Percentiles rank a stretch among this genome's conserved stretches.
phyloP scores from a whole-genome alignment of 92 coral and sea anemone genomes.

The Actinostola sp. region DNA sequence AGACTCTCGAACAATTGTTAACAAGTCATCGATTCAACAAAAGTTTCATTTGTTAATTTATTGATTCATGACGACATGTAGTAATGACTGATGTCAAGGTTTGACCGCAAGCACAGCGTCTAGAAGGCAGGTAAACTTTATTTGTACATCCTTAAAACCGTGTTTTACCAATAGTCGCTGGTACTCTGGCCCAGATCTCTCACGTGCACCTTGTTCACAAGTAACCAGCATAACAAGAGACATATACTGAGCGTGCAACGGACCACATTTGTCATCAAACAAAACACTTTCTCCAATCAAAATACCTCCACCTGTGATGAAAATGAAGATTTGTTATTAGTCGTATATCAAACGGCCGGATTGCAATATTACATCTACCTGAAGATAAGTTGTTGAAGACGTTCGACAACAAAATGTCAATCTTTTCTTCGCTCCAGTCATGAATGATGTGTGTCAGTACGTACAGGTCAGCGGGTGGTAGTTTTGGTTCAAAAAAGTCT shows the following conservation, averaged over 20 bases:
- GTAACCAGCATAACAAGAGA: conserved; percentile 48
- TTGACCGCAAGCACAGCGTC: conserved; percentile 58
- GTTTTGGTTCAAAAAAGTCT: conserved; percentile 50
- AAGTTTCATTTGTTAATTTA: too few relatives aligned
- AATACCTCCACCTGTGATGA: conserved; percentile 55
- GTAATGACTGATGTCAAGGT: conserved; percentile 32
- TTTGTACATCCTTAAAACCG: conserved; percentile 24
- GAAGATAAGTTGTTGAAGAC: conserved; percentile 48
- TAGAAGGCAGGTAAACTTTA: background rate
- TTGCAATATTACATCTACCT: too few relatives aligned
- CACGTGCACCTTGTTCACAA: conserved; percentile 19
- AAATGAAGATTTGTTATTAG: background rate
- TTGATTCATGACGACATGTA: too few relatives aligned
- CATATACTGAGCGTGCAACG: conserved; percentile 8
- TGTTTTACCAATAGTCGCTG: conserved; percentile 19
- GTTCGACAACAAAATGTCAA: conserved; percentile 36
- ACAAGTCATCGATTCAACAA: too few relatives aligned
- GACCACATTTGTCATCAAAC: conserved; percentile 61
- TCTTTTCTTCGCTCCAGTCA: conserved; percentile 56
- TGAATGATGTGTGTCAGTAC: conserved; percentile 34
- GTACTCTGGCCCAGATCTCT: conserved; percentile 29
- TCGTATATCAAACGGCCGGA: too few relatives aligned
- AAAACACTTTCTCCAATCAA: conserved; percentile 56
- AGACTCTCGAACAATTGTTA: too few relatives aligned
- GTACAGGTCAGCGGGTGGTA: conserved; percentile 59